Percentiles rank a stretch among this genome's conserved stretches.
Conservation (phyloP, 2,797 vertebrate species). For the Ptychadena robeensis region DNA sequence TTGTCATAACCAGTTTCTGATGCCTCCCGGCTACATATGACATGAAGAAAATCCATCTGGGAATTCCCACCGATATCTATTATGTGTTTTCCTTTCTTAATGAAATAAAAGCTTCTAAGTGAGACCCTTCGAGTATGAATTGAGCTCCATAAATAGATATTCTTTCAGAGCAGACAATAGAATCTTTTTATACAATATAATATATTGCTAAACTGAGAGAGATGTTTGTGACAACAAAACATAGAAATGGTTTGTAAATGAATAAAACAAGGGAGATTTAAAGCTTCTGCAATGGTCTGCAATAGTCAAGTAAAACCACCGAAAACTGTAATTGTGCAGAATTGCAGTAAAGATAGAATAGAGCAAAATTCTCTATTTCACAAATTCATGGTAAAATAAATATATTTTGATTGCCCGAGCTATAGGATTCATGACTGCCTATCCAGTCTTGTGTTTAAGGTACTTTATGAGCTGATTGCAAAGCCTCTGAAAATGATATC, state of each 20-base stretch:
- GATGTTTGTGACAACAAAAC: neutral
- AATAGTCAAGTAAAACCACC: neutral
- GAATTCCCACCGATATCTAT: slow-evolving; percentile 26
- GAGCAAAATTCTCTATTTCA: neutral
- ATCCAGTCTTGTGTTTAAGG: neutral
- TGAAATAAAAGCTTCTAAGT: slow-evolving; percentile 26
- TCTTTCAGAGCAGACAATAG: slow-evolving; percentile 15
- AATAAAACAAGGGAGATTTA: neutral
- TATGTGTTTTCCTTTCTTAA: slow-evolving; percentile 10
- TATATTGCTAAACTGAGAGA: slow-evolving; percentile 1
- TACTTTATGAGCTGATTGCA: too few relatives aligned
- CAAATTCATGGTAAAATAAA: neutral
- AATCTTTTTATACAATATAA: neutral
- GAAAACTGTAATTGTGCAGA: neutral
- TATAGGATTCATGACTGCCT: too few relatives aligned
- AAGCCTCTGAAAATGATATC: too few relatives aligned
- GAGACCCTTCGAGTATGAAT: slow-evolving; percentile 34
- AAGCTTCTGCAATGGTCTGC: neutral
- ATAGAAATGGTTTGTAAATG: neutral
- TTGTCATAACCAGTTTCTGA: slow-evolving; percentile 20
- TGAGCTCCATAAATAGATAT: slow-evolving; percentile 17
- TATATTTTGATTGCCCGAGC: neutral
- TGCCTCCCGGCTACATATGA: slow-evolving; percentile 24
- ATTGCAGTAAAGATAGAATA: neutral
- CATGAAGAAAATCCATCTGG: slow-evolving; percentile 11